Percentiles rank a stretch among this genome's conserved stretches.
Conservation (phyloP, 2,888 invertebrate genomes). For the Dysmachus trigonus region DNA sequence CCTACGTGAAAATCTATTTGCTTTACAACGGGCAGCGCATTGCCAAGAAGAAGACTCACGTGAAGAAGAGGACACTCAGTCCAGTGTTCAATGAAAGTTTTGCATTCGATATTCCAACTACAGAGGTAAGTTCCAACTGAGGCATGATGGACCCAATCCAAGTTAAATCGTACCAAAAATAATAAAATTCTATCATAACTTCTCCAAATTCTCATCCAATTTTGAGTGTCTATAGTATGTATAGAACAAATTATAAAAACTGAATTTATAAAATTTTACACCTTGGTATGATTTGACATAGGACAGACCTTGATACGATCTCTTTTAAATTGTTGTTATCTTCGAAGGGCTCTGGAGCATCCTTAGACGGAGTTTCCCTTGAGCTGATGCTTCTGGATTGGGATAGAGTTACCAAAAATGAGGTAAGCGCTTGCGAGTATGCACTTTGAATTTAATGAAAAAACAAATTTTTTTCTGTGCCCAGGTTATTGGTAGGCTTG, state of each 20-base stretch:
- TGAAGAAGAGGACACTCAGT: slow-evolving; percentile 96
- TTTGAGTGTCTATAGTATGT: no score
- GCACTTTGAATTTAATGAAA: neutral
- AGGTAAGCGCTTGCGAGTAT: slow-evolving; percentile 68
- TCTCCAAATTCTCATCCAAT: no score
- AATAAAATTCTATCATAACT: no score
- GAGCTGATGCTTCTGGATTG: slow-evolving; percentile 78
- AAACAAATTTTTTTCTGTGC: slow-evolving; percentile 48
- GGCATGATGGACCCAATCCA: no score
- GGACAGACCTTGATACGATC: no score
- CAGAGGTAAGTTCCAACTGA: slow-evolving; percentile 64
- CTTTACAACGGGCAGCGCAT: slow-evolving; percentile 97
- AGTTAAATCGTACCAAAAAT: no score
- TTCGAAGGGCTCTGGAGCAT: slow-evolving; percentile 62
- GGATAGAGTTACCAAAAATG: slow-evolving; percentile 98
- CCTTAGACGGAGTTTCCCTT: slow-evolving; percentile 63
- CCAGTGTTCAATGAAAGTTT: slow-evolving; percentile 99
- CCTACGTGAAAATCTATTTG: slow-evolving; percentile 95
- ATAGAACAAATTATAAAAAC: no score
- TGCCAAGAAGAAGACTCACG: slow-evolving; percentile 98
- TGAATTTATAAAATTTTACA: no score
- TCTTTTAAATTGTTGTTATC: neutral
- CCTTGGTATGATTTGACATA: neutral
- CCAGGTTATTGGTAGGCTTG: slow-evolving; percentile 94
- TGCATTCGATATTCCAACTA: slow-evolving; percentile 93